Evolutionary conservation across 2,888 invertebrate genomes (phyloP).

Genomic region (Archips crataeganus): DNA sequence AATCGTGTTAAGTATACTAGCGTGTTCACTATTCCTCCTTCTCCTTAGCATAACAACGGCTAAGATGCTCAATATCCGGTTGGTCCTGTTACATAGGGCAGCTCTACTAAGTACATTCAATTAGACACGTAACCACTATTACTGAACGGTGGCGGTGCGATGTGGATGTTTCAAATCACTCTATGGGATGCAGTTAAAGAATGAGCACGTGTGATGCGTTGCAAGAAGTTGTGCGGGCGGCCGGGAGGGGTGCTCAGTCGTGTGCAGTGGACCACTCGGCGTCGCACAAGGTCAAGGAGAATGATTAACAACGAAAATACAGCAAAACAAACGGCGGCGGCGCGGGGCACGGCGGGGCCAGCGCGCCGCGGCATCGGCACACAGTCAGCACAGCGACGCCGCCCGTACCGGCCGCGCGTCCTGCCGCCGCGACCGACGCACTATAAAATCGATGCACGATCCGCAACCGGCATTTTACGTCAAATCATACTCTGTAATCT

Average conservation of each 20-base stretch:
- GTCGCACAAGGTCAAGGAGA: slow-evolving; percentile 86
- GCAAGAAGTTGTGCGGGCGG: slow-evolving; percentile 73
- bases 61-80: slow-evolving; percentile 2
- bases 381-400: slow-evolving; percentile 82
- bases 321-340: slow-evolving; percentile 84
- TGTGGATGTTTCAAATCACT: slow-evolving; percentile 32
- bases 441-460: slow-evolving; percentile 84
- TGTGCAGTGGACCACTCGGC: slow-evolving; percentile 85
- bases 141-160: neutral
- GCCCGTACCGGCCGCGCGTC: slow-evolving; percentile 76
- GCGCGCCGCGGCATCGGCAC: slow-evolving; percentile 59
- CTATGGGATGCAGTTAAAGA: slow-evolving; percentile 48
- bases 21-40: neutral
- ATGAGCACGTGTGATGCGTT: slow-evolving; percentile 78
- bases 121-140: neutral
- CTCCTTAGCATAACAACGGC: neutral
- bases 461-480: slow-evolving; percentile 75
- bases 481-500: slow-evolving; percentile 69
- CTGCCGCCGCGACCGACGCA: slow-evolving; percentile 74
- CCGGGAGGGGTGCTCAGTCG: slow-evolving; percentile 80
- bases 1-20: neutral
- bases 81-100: slow-evolving; percentile 6
- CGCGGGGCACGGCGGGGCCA: slow-evolving; percentile 71
- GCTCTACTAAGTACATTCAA: slow-evolving; percentile 3
- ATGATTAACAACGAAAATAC: slow-evolving; percentile 87